A percentile compares a stretch with the other conserved stretches of the same genome.
Evolutionary conservation across 2,888 invertebrate genomes (phyloP).

Genomic region (Rhagonycha fulva): DNA sequence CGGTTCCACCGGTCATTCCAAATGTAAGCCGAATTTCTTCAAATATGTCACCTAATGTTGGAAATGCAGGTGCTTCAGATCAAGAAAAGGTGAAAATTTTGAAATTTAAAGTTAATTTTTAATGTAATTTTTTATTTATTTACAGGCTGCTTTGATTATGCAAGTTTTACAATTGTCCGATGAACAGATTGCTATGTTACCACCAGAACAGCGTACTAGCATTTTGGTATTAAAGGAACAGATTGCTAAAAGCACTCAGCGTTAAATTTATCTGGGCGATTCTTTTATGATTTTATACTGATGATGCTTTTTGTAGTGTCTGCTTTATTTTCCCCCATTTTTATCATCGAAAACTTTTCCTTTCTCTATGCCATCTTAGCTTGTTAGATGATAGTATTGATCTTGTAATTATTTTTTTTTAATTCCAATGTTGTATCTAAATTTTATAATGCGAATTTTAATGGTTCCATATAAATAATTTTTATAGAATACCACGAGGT

Average conservation of each 20-base stretch:
- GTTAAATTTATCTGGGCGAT: constrained; percentile 44
- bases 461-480: background rate
- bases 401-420: background rate
- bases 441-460: background rate
- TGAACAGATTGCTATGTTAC: constrained; percentile 94
- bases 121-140: background rate
- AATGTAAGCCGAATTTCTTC: constrained; percentile 53
- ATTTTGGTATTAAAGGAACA: constrained; percentile 96
- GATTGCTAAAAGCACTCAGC: constrained; percentile 88
- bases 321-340: background rate
- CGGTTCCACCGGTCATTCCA: constrained; percentile 29
- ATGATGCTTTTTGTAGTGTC: background rate
- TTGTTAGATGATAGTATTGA: background rate
- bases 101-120: background rate
- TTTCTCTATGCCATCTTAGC: background rate
- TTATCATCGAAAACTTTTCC: background rate
- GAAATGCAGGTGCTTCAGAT: constrained; percentile 82
- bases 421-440: too few relatives aligned
- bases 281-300: too few relatives aligned
- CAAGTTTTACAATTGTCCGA: constrained; percentile 97
- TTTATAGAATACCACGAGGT: background rate
- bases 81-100: constrained; percentile 75
- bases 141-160: constrained; percentile 88
- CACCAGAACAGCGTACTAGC: constrained; percentile 94
- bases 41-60: constrained; percentile 64